Evolutionary conservation across 30 jellyfish, hydroid and myxozoan genomes (phyloP).

Genomic region (Chrysaora quinquecirrha): DNA sequence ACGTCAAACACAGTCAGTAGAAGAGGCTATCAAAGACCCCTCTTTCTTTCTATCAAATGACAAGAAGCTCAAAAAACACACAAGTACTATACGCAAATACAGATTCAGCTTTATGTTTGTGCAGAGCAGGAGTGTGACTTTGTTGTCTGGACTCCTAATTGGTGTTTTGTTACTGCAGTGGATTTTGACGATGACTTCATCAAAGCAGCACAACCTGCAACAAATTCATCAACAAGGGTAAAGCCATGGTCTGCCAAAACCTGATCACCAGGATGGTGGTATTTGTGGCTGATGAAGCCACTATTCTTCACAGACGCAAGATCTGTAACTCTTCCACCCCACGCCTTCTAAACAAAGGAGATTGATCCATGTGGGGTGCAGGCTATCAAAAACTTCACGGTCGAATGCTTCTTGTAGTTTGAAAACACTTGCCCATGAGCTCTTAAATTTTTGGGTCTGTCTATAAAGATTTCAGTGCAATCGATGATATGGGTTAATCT

Average conservation of each 20-base stretch:
- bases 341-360: constrained; percentile 40
- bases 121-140: background rate
- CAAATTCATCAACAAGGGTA: constrained; percentile 12
- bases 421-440: constrained; percentile 37
- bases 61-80: background rate
- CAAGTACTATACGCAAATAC: constrained; percentile 1
- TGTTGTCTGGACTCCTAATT: constrained; percentile 10
- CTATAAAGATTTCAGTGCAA: constrained; percentile 52
- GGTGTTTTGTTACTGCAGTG: background rate
- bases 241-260: background rate
- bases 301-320: background rate
- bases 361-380: constrained; percentile 47
- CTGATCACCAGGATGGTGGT: constrained; percentile 5
- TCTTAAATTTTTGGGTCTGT: constrained; percentile 29
- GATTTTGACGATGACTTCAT: background rate
- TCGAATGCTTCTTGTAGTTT: constrained; percentile 21
- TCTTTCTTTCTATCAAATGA: no score
- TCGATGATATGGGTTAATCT: constrained; percentile 27
- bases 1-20: background rate
- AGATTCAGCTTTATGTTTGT: background rate
- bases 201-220: background rate
- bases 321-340: constrained; percentile 63
- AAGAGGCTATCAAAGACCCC: background rate
- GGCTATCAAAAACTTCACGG: constrained; percentile 26
- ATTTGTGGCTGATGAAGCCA: background rate